phyloP scores from a whole-genome alignment of 1,140 invertebrate species.

The Drosophila lowei region DNA sequence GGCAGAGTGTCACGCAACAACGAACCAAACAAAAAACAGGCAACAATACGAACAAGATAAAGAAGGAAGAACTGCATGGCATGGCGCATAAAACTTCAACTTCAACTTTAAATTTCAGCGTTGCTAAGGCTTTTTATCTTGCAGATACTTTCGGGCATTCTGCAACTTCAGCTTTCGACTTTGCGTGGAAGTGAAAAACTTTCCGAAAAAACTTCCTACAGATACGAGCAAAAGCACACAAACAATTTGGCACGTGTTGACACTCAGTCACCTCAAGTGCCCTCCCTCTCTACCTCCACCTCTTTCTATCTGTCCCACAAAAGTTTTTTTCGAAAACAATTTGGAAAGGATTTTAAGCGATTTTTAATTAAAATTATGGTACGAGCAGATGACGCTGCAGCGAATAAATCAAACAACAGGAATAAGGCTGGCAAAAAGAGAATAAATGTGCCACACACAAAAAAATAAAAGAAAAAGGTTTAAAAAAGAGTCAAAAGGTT shows the following conservation, averaged over 20 bases:
- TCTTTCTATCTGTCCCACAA: background rate
- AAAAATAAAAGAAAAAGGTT: slow-evolving; percentile 13
- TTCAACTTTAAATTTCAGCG: slow-evolving; percentile 8
- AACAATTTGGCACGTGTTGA: slow-evolving; percentile 76
- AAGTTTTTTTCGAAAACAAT: slow-evolving; percentile 43
- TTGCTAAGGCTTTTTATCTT: slow-evolving; percentile 51
- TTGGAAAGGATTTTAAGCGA: slow-evolving; percentile 73
- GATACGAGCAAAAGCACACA: slow-evolving; percentile 30
- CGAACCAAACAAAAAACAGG: slow-evolving; percentile 6
- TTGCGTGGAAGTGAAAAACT: slow-evolving; percentile 39
- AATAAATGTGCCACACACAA: slow-evolving; percentile 17
- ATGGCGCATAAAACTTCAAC: slow-evolving; percentile 58
- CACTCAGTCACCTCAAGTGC: slow-evolving; percentile 65
- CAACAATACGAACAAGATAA: slow-evolving; percentile 41
- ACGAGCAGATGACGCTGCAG: slow-evolving; percentile 55
- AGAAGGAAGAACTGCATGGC: slow-evolving; percentile 39
- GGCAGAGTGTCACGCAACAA: slow-evolving; percentile 41
- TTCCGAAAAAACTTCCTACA: slow-evolving; percentile 43
- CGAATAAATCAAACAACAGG: slow-evolving; percentile 31
- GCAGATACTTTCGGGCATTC: slow-evolving; percentile 57
- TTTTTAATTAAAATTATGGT: slow-evolving; percentile 79
- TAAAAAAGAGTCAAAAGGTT: slow-evolving; percentile 22
- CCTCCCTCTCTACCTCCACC: background rate
- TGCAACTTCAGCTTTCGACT: slow-evolving; percentile 47
- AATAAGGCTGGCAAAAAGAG: slow-evolving; percentile 6